Percentiles rank a stretch among this genome's conserved stretches.
These are phyloP conservation scores for Pachypanchax playfairii DNA, from an alignment of 2,113 vertebrate genomes.

Conservation along the genomic window DNA sequence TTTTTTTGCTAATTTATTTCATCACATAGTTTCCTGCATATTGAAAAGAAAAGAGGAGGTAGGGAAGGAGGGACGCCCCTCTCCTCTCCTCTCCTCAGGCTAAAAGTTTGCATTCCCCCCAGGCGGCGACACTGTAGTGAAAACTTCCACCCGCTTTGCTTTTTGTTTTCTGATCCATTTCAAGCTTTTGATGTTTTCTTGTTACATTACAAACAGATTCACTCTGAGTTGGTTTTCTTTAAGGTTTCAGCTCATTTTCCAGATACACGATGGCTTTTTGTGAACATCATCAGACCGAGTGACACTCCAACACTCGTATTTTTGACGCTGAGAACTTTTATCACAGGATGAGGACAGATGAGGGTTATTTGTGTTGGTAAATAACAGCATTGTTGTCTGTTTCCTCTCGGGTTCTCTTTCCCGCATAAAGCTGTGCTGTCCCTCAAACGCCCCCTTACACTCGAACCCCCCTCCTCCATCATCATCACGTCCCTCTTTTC, in stretches of 20 bases:
- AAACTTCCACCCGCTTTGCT: conserved; percentile 61
- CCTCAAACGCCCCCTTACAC: conserved; percentile 18
- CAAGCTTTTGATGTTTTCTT: conserved; percentile 70
- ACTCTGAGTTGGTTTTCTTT: conserved; percentile 14
- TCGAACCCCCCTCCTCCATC: not conserved
- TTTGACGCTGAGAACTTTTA: conserved; percentile 64
- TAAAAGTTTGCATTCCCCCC: conserved; percentile 51
- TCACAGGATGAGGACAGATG: conserved; percentile 71
- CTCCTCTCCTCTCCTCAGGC: conserved; percentile 49
- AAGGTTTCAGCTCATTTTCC: too few species aligned
- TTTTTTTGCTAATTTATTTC: conserved; percentile 71
- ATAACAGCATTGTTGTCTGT: conserved; percentile 77
- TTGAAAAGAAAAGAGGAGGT: too few species aligned
- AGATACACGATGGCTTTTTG: not conserved
- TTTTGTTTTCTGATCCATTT: conserved; percentile 54
- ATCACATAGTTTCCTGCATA: conserved; percentile 63
- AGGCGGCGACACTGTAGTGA: conserved; percentile 66
- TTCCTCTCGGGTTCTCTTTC: conserved; percentile 72
- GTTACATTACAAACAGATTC: conserved; percentile 39
- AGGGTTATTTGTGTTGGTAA: conserved; percentile 69
- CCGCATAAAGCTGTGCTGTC: conserved; percentile 65
- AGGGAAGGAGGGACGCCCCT: not conserved
- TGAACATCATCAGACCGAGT: not conserved
- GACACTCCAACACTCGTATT: conserved; percentile 10
- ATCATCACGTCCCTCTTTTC: conserved; percentile 77